Conservation (phyloP, 2,113 vertebrate species). For the Grammomys surdaster region DNA sequence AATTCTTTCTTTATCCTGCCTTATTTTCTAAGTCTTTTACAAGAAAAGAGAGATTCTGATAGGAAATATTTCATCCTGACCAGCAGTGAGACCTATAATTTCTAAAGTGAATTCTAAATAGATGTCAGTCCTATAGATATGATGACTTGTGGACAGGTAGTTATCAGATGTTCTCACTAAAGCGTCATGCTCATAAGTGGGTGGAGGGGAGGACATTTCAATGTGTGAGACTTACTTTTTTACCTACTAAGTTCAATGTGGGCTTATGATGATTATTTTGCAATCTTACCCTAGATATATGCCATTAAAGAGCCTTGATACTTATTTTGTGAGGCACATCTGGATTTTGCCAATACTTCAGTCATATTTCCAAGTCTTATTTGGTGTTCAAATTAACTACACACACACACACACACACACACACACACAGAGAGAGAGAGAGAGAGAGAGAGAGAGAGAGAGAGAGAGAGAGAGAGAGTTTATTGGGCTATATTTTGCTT, state of each 20-base stretch:
- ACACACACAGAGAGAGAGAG: no score
- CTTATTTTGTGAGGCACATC: constrained; percentile 14
- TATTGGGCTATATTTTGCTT: constrained; percentile 30
- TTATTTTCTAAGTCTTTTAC: background rate
- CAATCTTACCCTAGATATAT: background rate
- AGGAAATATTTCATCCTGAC: background rate
- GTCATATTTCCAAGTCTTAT: background rate
- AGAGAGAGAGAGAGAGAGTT: constrained; percentile 23
- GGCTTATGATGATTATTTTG: background rate
- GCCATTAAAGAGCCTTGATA: background rate
- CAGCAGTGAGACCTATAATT: background rate
- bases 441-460: background rate
- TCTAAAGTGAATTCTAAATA: background rate
- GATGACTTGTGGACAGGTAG: background rate
- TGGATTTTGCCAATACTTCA: constrained; percentile 27
- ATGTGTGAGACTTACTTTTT: background rate
- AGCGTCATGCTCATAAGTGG: background rate
- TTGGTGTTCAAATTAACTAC: constrained; percentile 10
- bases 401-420: background rate
- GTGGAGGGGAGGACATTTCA: background rate
- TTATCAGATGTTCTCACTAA: background rate
- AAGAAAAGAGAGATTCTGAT: background rate
- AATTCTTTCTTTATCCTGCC: background rate
- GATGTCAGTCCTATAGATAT: background rate
- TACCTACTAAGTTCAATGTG: background rate